Evolutionary conservation across 2,797 vertebrate genomes (phyloP), one percentile per base, ranked within the genome.

Genomic region (Ibycter americanus): DNA sequence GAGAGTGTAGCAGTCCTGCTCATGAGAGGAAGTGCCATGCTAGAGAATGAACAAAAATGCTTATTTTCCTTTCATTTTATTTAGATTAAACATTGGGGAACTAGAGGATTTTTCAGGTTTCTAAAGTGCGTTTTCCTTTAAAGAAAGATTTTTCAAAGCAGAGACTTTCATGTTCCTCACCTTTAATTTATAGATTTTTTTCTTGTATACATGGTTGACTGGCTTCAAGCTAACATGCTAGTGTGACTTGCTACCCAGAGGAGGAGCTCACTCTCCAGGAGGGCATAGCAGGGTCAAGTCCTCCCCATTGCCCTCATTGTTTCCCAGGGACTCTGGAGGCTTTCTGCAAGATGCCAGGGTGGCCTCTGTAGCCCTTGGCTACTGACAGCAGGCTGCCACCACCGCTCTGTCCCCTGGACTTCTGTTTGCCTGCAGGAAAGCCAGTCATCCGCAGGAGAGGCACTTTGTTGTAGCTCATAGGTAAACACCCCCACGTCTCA

Each of bases 341-440:
- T 54, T 63, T 46, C 71, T 65, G 26, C 38, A 34, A 79, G 78
- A 78, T 0, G 0, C 7, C 1, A 6, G 49, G 5, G 22, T 89
- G 51, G 27, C 40, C 25, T 44, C 62, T 11, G 31, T 71, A 55
- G 67, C 20, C 22, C 19, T 31, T 74, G 67, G n/a, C 29, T 65
- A 7, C 29, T 58, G 44, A 29, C 18, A 51, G 31, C 1, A 0
- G 59, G 74, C 44, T 62, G 49, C 40, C 38, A 15, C 47, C 2
- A 0, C 47, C 20, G 9, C 31, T 52, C 0, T 0, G 6, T 58
- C 16, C 46, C 16, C 0, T 0, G 36, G 44, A 19, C 47, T 40
- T 58, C 14, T 6, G 16, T 51, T 83, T 1, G 0, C 29, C 56
- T 47, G 21, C 2, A 3, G 42, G 40, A 85, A 82, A 38, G 44